Base-by-base conservation (phyloP, 2,888 invertebrate species). In the Stenodera caucasica region DNA sequence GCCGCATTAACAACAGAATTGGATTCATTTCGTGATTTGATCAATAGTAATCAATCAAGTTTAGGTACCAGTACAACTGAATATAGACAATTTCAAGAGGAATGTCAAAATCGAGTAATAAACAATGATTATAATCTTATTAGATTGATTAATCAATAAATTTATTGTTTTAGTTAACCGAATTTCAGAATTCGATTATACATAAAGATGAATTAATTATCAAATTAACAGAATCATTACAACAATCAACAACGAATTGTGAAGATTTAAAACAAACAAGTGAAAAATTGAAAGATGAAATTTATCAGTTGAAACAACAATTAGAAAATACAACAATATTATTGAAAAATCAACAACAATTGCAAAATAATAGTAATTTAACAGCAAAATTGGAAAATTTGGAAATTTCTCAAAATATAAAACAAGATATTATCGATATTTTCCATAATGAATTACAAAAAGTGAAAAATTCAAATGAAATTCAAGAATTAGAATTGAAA, bases 161-260 rank as follows among this genome's bases (percentile, higher is more conserved):
- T n/a, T 58, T 75, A 84, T 84, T 26, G 5, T 4, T 26, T 75
- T 80, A 91, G 90, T 83, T 90, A 73, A 84, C 87, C 77, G 90
- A 91, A 79, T 90, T 88, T 78, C 89, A 90, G 78, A 84, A 83
- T 70, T 88, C 88, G 70, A 81, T 92, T 60, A 81, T 83, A 11
- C 85, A 88, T 68, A 87, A 91, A 72, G 90, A 91, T 75, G 84
- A 85, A 70, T 78, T 89, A 73, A 91, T 92, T 68, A 85, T 88
- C 72, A 87, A 90, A 79, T 82, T 92, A 60, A 88, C 87, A 65
- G 82, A 86, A 71, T 88, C 90, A 30, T 82, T 92, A 71, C 86
- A 90, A 78, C 86, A 87, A 73, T 87, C 89, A 0, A 79, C 88
- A 33, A 80, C 80, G 23, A 84, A 87, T 55, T 83, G 88, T 60